phyloP scores from a whole-genome alignment of 2,797 vertebrate genomes.

The Denticeps clupeoides region DNA sequence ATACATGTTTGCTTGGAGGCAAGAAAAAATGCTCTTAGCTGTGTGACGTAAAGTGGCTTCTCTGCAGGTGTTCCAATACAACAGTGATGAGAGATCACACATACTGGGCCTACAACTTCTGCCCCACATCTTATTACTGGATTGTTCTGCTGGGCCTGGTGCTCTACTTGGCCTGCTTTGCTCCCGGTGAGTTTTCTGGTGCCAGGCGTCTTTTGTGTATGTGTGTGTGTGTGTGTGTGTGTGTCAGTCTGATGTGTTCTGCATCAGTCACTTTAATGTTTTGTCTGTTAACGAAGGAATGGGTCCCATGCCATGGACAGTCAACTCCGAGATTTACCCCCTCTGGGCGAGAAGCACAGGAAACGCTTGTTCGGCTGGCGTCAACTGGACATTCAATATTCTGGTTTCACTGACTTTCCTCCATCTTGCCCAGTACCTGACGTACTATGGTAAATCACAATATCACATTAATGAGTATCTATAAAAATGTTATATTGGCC shows the following conservation, averaged over 20 bases:
- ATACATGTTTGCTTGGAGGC: too few species aligned
- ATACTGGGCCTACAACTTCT: constrained; percentile 96
- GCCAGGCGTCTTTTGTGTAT: too few species aligned
- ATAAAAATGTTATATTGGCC: too few species aligned
- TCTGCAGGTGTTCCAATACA: constrained; percentile 78
- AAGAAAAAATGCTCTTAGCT: too few species aligned
- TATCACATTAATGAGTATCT: too few species aligned
- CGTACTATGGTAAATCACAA: constrained; percentile 87
- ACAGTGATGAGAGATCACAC: constrained; percentile 63
- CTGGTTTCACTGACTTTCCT: constrained; percentile 91
- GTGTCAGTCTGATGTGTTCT: too few species aligned
- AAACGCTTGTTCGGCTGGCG: constrained; percentile 87
- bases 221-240: too few species aligned
- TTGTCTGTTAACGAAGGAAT: constrained; percentile 62
- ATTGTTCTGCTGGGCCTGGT: constrained; percentile 82
- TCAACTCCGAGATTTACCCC: constrained; percentile 98
- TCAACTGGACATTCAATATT: constrained; percentile 95
- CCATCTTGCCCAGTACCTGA: constrained; percentile 86
- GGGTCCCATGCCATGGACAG: constrained; percentile 98
- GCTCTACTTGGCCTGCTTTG: constrained; percentile 83
- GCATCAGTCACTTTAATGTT: too few species aligned
- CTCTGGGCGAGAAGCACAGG: constrained; percentile 96
- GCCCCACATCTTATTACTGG: constrained; percentile 89
- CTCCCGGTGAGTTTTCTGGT: constrained; percentile 90
- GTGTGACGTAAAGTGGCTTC: neutral